A percentile compares a stretch with the other conserved stretches of the same genome.
Evolutionary conservation across 2,888 invertebrate genomes (phyloP).

Genomic region (Scaptodrosophila latifasciaeformis): DNA sequence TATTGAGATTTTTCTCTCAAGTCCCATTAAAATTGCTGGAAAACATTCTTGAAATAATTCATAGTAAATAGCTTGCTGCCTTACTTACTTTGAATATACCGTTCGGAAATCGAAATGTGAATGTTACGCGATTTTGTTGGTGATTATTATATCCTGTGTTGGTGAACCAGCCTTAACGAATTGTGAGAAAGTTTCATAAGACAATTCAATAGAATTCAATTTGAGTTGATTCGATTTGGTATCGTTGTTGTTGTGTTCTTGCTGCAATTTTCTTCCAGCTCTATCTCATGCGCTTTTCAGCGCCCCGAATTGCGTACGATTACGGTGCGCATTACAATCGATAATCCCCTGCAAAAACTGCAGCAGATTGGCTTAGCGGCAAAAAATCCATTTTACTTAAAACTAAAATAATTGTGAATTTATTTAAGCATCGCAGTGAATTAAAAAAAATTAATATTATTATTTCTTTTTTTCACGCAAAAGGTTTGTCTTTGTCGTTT

Average conservation of each 20-base stretch:
- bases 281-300: not conserved
- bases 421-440: slow-evolving; percentile 40
- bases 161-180: slow-evolving; percentile 43
- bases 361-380: slow-evolving; percentile 53
- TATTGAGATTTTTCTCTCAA: too few species aligned
- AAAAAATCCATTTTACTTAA: slow-evolving; percentile 61
- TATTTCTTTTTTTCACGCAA: too few species aligned
- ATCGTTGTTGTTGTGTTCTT: slow-evolving; percentile 22
- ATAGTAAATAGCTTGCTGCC: slow-evolving; percentile 23
- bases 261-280: slow-evolving; percentile 3
- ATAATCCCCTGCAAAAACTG: slow-evolving; percentile 61
- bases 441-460: too few species aligned
- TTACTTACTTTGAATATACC: slow-evolving; percentile 64
- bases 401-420: too few species aligned
- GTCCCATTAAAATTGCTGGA: too few species aligned
- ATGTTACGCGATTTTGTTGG: slow-evolving; percentile 52
- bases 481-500: slow-evolving; percentile 2
- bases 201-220: slow-evolving; percentile 31
- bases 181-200: slow-evolving; percentile 55
- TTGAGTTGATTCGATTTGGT: slow-evolving; percentile 38
- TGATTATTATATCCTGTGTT: too few species aligned
- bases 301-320: slow-evolving; percentile 10
- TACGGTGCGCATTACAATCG: slow-evolving; percentile 63
- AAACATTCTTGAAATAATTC: slow-evolving; percentile 51
- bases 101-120: slow-evolving; percentile 32